phyloP scores from a whole-genome alignment of 2,888 invertebrate species.

The Drosophila gaucha region DNA sequence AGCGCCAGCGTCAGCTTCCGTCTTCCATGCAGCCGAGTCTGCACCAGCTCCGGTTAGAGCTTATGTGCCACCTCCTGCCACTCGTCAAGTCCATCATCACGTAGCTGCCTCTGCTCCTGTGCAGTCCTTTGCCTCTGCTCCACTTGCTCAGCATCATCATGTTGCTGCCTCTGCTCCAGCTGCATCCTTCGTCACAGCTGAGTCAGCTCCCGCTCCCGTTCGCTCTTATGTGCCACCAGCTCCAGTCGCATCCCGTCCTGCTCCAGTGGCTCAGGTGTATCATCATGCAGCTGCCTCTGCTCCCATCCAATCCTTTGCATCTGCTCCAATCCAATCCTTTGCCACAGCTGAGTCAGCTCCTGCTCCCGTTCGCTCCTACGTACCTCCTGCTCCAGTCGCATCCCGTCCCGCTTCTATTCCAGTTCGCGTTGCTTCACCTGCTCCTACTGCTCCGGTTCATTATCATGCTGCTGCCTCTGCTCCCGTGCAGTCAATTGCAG shows the following conservation, averaged over 20 bases:
- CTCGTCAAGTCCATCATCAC: background rate
- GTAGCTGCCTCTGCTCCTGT: slow-evolving; percentile 11
- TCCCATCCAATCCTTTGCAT: slow-evolving; percentile 18
- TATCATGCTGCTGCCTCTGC: slow-evolving; percentile 43
- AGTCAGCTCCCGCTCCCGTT: slow-evolving; percentile 33
- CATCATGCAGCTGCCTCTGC: slow-evolving; percentile 24
- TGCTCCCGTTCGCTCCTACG: slow-evolving; percentile 31
- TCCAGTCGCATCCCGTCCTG: slow-evolving; percentile 19
- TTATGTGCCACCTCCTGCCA: slow-evolving; percentile 9
- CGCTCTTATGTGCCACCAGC: slow-evolving; percentile 48
- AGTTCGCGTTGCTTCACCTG: background rate
- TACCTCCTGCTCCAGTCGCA: slow-evolving; percentile 40
- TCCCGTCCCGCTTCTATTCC: slow-evolving; percentile 14
- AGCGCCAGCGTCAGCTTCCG: slow-evolving; percentile 13
- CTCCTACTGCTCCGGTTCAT: slow-evolving; percentile 17
- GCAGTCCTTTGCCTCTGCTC: slow-evolving; percentile 14
- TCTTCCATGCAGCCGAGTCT: slow-evolving; percentile 8
- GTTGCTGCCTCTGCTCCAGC: slow-evolving; percentile 25
- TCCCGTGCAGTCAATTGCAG: slow-evolving; percentile 25
- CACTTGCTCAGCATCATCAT: slow-evolving; percentile 29
- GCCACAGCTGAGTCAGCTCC: slow-evolving; percentile 30
- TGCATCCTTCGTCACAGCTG: slow-evolving; percentile 14
- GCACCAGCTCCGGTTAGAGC: slow-evolving; percentile 7
- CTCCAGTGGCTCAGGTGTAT: slow-evolving; percentile 32
- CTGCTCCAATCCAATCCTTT: slow-evolving; percentile 12